Evolutionary conservation across 2,888 invertebrate species (phyloP).

Genomic region (Coremacera marginata): DNA sequence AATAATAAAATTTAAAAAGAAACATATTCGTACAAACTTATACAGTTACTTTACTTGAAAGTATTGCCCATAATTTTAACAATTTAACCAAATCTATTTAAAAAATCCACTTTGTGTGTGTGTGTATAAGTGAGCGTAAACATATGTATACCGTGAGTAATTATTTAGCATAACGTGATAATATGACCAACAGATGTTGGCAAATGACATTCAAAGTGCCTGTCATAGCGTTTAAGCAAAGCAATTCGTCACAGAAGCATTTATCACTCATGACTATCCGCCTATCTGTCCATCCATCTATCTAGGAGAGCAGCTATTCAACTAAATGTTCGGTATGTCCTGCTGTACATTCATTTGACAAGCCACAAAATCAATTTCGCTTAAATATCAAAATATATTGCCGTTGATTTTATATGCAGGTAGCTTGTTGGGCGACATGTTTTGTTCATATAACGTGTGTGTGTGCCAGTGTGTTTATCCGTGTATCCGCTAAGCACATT

Average conservation of each 20-base stretch:
- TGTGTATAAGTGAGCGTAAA: too few species aligned
- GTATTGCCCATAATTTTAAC: too few species aligned
- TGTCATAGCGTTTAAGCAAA: not conserved
- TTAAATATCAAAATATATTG: constrained; percentile 20
- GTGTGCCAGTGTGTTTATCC: constrained; percentile 14
- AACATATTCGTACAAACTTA: too few species aligned
- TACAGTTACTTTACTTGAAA: too few species aligned
- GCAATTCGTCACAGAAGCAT: constrained; percentile 29
- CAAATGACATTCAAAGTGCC: not conserved
- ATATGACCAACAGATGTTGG: constrained; percentile 13
- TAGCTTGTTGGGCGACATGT: not conserved
- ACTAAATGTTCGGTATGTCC: not conserved
- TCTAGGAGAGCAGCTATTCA: not conserved
- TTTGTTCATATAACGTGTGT: not conserved
- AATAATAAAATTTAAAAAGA: too few species aligned
- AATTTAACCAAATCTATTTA: too few species aligned
- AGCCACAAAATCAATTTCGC: constrained; percentile 23
- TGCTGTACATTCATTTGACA: not conserved
- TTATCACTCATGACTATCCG: constrained; percentile 1
- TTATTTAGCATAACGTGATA: not conserved
- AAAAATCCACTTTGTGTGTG: too few species aligned
- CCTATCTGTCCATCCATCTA: not conserved
- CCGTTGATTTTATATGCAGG: not conserved
- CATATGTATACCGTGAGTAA: too few species aligned
- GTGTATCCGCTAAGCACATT: constrained; percentile 26